A percentile compares a stretch with the other conserved stretches of the same genome.
Conservation (phyloP, 1,140 invertebrate species). For the Calliopsis andreniformis region DNA sequence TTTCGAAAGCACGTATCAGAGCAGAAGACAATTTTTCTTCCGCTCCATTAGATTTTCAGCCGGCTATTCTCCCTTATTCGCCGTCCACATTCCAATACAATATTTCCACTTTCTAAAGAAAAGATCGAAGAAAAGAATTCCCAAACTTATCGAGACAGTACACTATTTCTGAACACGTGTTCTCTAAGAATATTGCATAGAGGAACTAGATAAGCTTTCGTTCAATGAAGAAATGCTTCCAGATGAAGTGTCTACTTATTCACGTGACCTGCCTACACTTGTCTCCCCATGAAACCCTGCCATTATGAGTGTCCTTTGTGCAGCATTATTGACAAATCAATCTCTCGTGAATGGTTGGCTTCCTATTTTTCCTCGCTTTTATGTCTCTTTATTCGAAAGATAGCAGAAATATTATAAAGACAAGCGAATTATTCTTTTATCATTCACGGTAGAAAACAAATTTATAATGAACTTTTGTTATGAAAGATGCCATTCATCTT, state of each 20-base stretch:
- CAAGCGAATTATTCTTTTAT: not conserved
- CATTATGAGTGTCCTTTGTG: not conserved
- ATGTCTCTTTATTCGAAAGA: no score
- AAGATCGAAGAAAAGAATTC: not conserved
- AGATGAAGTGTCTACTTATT: conserved; percentile 8
- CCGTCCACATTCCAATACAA: not conserved
- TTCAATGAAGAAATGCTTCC: not conserved
- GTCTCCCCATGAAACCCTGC: no score
- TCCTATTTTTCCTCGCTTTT: no score
- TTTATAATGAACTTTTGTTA: not conserved
- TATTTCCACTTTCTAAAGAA: not conserved
- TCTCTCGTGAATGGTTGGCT: no score
- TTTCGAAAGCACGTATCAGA: not conserved
- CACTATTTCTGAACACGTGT: not conserved
- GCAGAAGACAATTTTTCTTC: not conserved
- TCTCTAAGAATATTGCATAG: not conserved
- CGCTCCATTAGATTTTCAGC: conserved; percentile 1
- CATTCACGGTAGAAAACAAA: not conserved
- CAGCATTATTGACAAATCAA: no score
- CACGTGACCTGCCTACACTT: no score
- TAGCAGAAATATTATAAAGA: not conserved
- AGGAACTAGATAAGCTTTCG: not conserved
- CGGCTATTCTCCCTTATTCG: not conserved
- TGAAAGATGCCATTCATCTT: not conserved
- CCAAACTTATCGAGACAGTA: not conserved